A percentile compares a stretch with the other conserved stretches of the same genome.
Conservation (phyloP, 2,113 vertebrate species). For the Neogobius melanostomus region DNA sequence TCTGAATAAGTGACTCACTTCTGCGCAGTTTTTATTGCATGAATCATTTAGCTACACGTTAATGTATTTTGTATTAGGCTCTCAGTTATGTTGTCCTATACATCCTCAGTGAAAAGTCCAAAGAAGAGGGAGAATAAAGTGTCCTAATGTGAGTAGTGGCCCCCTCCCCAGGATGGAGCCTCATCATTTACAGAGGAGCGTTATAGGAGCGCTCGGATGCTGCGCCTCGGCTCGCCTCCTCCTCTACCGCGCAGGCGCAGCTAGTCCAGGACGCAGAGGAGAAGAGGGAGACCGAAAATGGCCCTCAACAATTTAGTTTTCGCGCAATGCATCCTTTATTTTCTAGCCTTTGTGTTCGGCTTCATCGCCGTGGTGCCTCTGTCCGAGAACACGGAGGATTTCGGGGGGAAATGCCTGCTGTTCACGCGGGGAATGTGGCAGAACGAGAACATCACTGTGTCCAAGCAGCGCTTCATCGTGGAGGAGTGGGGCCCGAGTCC, state of each 20-base stretch:
- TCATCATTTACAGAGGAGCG: slow-evolving; percentile 48
- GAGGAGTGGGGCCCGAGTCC: slow-evolving; percentile 92
- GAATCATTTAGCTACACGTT: neutral
- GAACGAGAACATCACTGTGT: slow-evolving; percentile 93
- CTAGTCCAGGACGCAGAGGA: slow-evolving; percentile 47
- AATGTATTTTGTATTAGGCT: neutral
- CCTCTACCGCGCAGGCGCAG: slow-evolving; percentile 66
- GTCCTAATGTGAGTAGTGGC: neutral
- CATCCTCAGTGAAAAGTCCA: neutral
- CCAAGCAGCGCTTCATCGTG: slow-evolving; percentile 91
- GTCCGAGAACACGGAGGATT: slow-evolving; percentile 90
- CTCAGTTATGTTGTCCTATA: neutral
- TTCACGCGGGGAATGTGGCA: slow-evolving; percentile 97
- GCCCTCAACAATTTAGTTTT: slow-evolving; percentile 87
- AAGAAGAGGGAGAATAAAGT: neutral
- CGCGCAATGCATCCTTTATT: slow-evolving; percentile 89
- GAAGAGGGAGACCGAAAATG: slow-evolving; percentile 75
- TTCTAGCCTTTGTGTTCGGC: slow-evolving; percentile 90
- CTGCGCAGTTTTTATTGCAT: neutral
- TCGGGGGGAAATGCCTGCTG: slow-evolving; percentile 91
- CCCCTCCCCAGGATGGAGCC: neutral
- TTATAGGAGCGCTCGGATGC: slow-evolving; percentile 42
- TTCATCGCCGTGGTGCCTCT: slow-evolving; percentile 92
- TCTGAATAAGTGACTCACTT: neutral
- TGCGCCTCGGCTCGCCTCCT: slow-evolving; percentile 53